phyloP scores from a whole-genome alignment of 2,888 invertebrate species.

The Synergus itoensis region DNA sequence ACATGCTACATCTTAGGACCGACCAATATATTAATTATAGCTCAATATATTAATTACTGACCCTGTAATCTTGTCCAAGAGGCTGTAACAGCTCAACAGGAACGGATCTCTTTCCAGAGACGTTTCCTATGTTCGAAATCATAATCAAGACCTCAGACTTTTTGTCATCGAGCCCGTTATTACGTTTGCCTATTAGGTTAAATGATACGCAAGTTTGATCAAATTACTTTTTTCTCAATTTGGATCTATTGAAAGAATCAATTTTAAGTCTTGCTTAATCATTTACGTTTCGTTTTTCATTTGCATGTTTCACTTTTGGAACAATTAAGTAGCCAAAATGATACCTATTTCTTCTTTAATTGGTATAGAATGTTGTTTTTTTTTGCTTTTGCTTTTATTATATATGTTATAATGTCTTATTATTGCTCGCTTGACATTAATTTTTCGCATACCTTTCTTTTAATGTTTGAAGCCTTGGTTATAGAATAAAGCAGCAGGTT shows the following conservation, averaged over 20 bases:
- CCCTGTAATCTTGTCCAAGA: conserved; percentile 69
- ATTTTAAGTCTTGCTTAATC: neutral
- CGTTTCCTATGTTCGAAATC: conserved; percentile 29
- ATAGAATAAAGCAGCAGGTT: conserved; percentile 24
- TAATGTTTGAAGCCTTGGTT: neutral
- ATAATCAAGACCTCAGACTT: neutral
- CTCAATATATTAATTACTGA: conserved; percentile 74
- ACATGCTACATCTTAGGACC: conserved; percentile 66
- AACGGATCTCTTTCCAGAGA: conserved; percentile 29
- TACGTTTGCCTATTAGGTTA: neutral
- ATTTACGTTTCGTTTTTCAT: neutral
- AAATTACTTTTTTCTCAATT: neutral
- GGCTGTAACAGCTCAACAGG: conserved; percentile 15
- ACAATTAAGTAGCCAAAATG: neutral
- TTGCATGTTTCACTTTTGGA: no score
- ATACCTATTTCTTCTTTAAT: neutral
- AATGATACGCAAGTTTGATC: neutral
- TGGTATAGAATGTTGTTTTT: neutral
- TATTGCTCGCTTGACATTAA: conserved; percentile 6
- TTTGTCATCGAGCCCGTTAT: neutral
- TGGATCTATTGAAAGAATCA: neutral
- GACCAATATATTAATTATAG: conserved; percentile 75
- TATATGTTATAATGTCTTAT: neutral
- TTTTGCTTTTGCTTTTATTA: neutral
- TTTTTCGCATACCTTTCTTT: conserved; percentile 30